Base-by-base conservation (phyloP, 2,113 vertebrate genomes). In the Tragulus kanchil region DNA sequence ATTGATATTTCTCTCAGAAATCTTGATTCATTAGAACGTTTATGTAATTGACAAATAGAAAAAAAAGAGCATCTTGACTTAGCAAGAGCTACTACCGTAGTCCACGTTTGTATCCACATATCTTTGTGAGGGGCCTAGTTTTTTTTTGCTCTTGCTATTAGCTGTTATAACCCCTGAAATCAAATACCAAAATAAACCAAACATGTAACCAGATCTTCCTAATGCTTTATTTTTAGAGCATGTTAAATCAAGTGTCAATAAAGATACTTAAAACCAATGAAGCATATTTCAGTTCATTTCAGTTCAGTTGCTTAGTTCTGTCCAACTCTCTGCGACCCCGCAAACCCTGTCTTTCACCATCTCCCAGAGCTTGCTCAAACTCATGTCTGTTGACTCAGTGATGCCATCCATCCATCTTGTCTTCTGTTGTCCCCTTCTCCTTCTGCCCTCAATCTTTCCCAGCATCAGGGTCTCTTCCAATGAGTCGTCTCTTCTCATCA, bases 71-170 rank as follows among this genome's bases (percentile, higher is more conserved):
- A 31, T 62, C 16, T 31, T 48, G 45, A 31, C n/a, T 85, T 89
- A 59, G 31, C 26, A 50, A 86, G 42, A 31, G 3, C 5, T 14
- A 26, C 7, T 52, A 56, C 8, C 10, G 15, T 26, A 56, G n/a
- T 78, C 69, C 5, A 85, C 28, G 65, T 95, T 85, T 91, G 48
- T n/a, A 77, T 28, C 4, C 16, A 52, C 0, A 1, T 45, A 3
- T 71, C 62, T 56, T 88, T 84, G 56, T 84, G 26, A 67, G 4
- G 26, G 50, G 17, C 56, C 16, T 23, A 67, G 13, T 42, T 6
- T 79, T 36, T n/a, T 90, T 86, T 67, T 75, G 58, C 42, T 84
- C 26, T 91, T 91, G 45, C 61, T 71, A 50, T 67, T 89, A 85
- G n/a, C 93, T 42, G 4, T 82, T 65, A 82, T 14, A 75, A 28